Evolutionary conservation across 2,797 vertebrate genomes (phyloP).

Genomic region (Cyclura pinguis): DNA sequence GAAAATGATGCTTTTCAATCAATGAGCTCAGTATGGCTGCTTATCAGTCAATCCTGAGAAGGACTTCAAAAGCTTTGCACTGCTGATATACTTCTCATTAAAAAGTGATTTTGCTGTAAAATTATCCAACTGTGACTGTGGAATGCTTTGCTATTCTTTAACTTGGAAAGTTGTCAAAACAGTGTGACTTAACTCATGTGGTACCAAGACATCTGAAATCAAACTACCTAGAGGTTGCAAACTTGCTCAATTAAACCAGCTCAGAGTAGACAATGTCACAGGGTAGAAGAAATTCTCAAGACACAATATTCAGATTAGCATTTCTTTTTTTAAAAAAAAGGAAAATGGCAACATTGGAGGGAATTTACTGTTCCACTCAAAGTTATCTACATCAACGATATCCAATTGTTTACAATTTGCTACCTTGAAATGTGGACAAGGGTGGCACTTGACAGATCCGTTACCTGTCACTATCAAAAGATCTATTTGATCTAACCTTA

Average conservation of each 20-base stretch:
- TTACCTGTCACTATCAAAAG: neutral
- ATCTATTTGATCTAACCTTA: neutral
- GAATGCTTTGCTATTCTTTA: conserved; percentile 63
- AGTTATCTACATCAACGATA: neutral
- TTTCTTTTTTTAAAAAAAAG: neutral
- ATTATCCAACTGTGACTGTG: conserved; percentile 70
- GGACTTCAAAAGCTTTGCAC: conserved; percentile 74
- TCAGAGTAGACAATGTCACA: neutral
- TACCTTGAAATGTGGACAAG: neutral
- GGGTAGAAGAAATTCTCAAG: neutral
- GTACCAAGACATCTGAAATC: conserved; percentile 15
- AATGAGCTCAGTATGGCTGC: conserved; percentile 73
- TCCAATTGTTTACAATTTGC: neutral
- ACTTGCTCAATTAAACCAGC: neutral
- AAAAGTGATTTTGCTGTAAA: conserved; percentile 71
- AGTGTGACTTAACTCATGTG: conserved; percentile 51
- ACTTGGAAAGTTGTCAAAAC: conserved; percentile 62
- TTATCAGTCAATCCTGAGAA: conserved; percentile 64
- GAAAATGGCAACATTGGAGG: neutral
- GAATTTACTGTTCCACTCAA: neutral
- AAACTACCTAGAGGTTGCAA: neutral
- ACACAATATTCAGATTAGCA: neutral
- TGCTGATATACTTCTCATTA: conserved; percentile 77
- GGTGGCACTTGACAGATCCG: neutral
- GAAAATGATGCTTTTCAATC: conserved; percentile 68